Evolutionary conservation across 2,797 vertebrate genomes (phyloP).

Genomic region (Craterocephalus amniculus): DNA sequence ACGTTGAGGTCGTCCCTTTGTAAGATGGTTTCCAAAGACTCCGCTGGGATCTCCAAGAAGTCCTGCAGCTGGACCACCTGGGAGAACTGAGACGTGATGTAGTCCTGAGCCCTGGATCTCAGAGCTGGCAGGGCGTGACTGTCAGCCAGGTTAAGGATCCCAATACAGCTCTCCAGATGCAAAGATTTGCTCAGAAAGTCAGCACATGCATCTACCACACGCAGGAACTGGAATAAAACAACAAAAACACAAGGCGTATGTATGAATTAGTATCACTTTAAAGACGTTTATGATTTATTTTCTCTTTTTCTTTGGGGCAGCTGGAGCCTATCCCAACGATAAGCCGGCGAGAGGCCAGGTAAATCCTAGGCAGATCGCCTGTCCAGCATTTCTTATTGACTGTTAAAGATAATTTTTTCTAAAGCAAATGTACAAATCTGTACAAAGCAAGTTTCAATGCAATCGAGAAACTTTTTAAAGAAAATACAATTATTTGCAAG

Average conservation of each 20-base stretch:
- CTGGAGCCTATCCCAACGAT: no score
- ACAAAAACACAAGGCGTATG: not conserved
- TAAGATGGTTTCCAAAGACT: constrained; percentile 86
- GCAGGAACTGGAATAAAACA: constrained; percentile 85
- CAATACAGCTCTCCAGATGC: constrained; percentile 92
- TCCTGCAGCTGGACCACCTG: constrained; percentile 88
- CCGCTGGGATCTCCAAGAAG: constrained; percentile 87
- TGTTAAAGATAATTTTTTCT: not conserved
- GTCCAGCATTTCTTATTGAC: not conserved
- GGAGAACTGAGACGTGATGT: constrained; percentile 90
- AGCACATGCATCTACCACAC: constrained; percentile 93
- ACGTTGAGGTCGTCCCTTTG: constrained; percentile 91
- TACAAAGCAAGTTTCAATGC: not conserved
- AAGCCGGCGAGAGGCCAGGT: no score
- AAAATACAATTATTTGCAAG: not conserved
- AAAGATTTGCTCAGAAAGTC: constrained; percentile 90
- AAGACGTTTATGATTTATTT: not conserved
- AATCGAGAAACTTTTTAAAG: not conserved
- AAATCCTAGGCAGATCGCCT: no score
- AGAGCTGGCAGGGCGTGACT: constrained; percentile 85
- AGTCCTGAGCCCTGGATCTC: constrained; percentile 85
- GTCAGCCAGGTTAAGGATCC: constrained; percentile 91
- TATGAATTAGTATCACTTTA: not conserved
- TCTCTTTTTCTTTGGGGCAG: no score
- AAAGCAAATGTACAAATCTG: not conserved